Evolutionary conservation across 1,140 invertebrate genomes (phyloP).

Genomic region (Wasmannia auropunctata): DNA sequence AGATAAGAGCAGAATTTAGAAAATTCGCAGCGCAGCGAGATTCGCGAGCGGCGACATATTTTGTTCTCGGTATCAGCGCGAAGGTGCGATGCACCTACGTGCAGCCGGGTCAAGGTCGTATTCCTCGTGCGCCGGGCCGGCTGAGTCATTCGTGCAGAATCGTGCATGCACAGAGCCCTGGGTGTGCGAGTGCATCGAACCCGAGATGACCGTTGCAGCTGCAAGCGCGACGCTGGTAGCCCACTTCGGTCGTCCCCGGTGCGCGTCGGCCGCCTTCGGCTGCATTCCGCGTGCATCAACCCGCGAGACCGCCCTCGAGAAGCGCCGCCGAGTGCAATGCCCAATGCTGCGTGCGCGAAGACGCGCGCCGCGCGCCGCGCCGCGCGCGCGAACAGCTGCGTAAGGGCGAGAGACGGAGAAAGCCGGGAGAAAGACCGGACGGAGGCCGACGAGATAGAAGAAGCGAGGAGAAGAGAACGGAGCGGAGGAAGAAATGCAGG

Average conservation of each 20-base stretch:
- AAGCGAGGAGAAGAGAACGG: constrained; percentile 17
- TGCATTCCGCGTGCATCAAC: constrained; percentile 82
- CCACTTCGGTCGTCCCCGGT: constrained; percentile 24
- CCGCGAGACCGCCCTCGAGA: constrained; percentile 78
- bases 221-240: constrained; percentile 72
- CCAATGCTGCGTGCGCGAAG: constrained; percentile 71
- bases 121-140: constrained; percentile 77
- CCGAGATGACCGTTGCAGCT: constrained; percentile 84
- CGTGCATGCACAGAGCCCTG: constrained; percentile 71
- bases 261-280: constrained; percentile 74
- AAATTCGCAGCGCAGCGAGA: neutral
- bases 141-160: constrained; percentile 81
- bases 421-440: constrained; percentile 34
- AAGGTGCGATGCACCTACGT: constrained; percentile 81
- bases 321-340: constrained; percentile 79
- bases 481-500: constrained; percentile 22
- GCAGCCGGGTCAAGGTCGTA: constrained; percentile 84
- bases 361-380: constrained; percentile 61
- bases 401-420: constrained; percentile 60
- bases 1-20: neutral
- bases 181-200: constrained; percentile 83
- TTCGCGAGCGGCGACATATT: constrained; percentile 25
- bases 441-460: constrained; percentile 11
- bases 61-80: constrained; percentile 21
- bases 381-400: constrained; percentile 66